Evolutionary conservation across 2,888 invertebrate species (phyloP).

Genomic region (Shargacucullia verbasci): DNA sequence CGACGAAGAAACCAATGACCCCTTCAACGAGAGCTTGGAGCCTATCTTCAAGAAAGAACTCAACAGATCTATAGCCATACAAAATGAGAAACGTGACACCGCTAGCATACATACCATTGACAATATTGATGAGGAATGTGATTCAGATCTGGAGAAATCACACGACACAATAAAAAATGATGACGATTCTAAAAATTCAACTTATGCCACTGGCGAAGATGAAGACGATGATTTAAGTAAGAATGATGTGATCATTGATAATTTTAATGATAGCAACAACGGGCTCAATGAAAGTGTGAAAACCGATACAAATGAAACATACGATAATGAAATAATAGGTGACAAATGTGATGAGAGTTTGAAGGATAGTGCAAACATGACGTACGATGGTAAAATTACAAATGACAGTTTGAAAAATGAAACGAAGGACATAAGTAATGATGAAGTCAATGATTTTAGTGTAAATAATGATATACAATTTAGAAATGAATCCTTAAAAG

Average conservation of each 20-base stretch:
- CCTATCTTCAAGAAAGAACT: conserved; percentile 75
- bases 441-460: conserved; percentile 11
- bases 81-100: conserved; percentile 40
- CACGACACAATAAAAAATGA: conserved; percentile 57
- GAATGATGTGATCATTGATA: conserved; percentile 10
- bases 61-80: conserved; percentile 57
- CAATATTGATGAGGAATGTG: conserved; percentile 53
- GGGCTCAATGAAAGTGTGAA: conserved; percentile 16
- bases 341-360: conserved; percentile 32
- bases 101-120: conserved; percentile 47
- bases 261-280: conserved; percentile 1
- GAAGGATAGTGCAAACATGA: conserved; percentile 24
- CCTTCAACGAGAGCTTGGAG: conserved; percentile 77
- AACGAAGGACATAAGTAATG: neutral
- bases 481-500: conserved; percentile 27
- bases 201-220: conserved; percentile 54
- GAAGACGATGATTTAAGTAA: conserved; percentile 41
- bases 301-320: conserved; percentile 13
- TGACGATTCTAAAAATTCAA: conserved; percentile 39
- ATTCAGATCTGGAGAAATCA: conserved; percentile 60
- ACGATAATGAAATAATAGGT: conserved; percentile 20
- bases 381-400: conserved; percentile 12
- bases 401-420: conserved; percentile 17
- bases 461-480: conserved; percentile 20
- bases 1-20: conserved; percentile 66